phyloP scores from a whole-genome alignment of 2,888 invertebrate species.

The Dynastes hyllus region DNA sequence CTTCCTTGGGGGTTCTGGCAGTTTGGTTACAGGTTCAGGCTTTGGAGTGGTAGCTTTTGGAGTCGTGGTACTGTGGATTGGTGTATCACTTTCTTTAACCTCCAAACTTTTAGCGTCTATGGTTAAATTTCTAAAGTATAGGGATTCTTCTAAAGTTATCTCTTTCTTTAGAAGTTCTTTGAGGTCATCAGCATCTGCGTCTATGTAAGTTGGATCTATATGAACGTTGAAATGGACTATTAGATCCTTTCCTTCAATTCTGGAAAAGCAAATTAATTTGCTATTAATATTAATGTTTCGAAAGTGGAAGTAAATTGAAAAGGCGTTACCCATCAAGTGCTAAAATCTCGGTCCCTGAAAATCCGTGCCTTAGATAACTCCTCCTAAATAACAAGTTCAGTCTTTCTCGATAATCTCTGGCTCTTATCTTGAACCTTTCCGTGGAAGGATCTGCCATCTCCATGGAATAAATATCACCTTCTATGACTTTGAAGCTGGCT shows the following conservation, averaged over 20 bases:
- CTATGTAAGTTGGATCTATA: conserved; percentile 79
- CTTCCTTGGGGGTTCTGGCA: conserved; percentile 77
- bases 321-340: conserved; percentile 87
- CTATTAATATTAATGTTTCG: too few species aligned
- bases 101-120: conserved; percentile 79
- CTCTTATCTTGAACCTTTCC: conserved; percentile 81
- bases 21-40: conserved; percentile 72
- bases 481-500: conserved; percentile 83
- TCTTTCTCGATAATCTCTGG: conserved; percentile 83
- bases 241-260: conserved; percentile 80
- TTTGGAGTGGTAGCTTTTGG: conserved; percentile 67
- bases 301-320: neutral
- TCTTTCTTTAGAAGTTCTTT: conserved; percentile 80
- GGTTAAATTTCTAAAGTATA: conserved; percentile 78
- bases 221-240: conserved; percentile 90
- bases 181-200: conserved; percentile 79
- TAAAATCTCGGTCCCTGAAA: conserved; percentile 85
- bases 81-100: conserved; percentile 74
- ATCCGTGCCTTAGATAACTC: conserved; percentile 84
- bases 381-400: conserved; percentile 83
- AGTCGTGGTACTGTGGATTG: conserved; percentile 68
- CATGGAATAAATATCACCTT: conserved; percentile 81
- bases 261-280: conserved; percentile 65
- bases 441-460: conserved; percentile 80
- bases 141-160: conserved; percentile 74